phyloP scores from a whole-genome alignment of 2,888 invertebrate genomes.

The Apeira syringaria region DNA sequence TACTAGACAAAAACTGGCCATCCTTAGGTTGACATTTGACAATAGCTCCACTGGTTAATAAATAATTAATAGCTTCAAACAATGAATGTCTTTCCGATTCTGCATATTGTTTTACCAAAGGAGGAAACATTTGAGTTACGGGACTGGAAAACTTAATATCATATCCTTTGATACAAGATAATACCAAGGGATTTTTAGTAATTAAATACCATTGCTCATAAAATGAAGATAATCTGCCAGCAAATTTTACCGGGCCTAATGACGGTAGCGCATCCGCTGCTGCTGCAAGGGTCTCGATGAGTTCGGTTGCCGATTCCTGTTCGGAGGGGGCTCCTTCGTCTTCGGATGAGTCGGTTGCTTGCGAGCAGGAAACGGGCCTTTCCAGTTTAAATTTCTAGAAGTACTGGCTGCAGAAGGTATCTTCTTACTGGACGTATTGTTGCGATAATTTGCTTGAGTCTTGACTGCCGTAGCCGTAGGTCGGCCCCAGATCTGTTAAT shows the following conservation, averaged over 20 bases:
- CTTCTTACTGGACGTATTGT: too few relatives aligned
- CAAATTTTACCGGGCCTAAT: not conserved
- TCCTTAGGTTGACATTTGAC: not conserved
- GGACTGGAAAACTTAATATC: not conserved
- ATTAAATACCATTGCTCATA: not conserved
- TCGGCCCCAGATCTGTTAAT: not conserved
- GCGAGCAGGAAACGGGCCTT: not conserved
- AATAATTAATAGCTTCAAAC: not conserved
- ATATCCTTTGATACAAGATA: not conserved
- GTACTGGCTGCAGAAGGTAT: not conserved
- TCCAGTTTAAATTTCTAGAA: not conserved
- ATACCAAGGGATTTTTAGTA: not conserved
- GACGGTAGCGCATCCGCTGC: not conserved
- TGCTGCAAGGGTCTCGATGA: not conserved
- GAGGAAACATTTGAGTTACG: not conserved
- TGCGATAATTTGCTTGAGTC: too few relatives aligned
- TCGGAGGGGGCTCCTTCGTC: not conserved
- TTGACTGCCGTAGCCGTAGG: not conserved
- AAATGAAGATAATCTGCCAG: not conserved
- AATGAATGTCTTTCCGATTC: not conserved
- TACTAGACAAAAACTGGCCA: not conserved
- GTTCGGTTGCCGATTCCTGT: not conserved
- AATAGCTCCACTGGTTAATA: not conserved
- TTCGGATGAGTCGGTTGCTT: not conserved
- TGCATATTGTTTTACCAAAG: too few relatives aligned